A percentile compares a stretch with the other conserved stretches of the same genome.
Conservation (phyloP, 2,797 vertebrate genomes). For the Triplophysa yarkandensis region DNA sequence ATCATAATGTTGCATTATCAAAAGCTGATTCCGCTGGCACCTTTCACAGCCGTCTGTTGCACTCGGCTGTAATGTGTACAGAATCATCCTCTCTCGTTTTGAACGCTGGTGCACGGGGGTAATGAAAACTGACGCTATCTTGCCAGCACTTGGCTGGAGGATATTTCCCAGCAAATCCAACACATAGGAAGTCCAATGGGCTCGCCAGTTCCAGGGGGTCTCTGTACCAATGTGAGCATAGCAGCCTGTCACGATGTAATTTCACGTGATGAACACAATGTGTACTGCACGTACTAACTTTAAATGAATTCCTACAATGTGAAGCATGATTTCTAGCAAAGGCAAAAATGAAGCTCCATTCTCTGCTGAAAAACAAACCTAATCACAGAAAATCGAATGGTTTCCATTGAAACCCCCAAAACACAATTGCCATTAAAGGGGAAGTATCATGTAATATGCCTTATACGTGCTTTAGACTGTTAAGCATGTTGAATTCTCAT, state of each 20-base stretch:
- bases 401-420: too few species aligned
- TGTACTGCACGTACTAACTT: background rate
- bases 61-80: constrained; percentile 67
- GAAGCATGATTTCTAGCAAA: too few species aligned
- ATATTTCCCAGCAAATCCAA: constrained; percentile 55
- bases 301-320: too few species aligned
- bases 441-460: too few species aligned
- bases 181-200: constrained; percentile 21
- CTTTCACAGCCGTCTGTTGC: constrained; percentile 53
- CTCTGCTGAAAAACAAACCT: too few species aligned
- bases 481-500: too few species aligned
- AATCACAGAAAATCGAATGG: too few species aligned
- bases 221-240: constrained; percentile 27
- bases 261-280: constrained; percentile 30
- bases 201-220: constrained; percentile 20
- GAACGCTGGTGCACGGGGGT: constrained; percentile 57
- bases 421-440: too few species aligned
- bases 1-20: constrained; percentile 26
- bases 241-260: constrained; percentile 20
- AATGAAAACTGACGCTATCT: constrained; percentile 74
- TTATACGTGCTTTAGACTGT: too few species aligned
- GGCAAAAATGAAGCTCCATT: too few species aligned
- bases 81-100: constrained; percentile 65
- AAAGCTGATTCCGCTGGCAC: constrained; percentile 53
- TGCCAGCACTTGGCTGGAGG: constrained; percentile 63